Base-by-base conservation (phyloP, 2,113 vertebrate genomes). In the Thamnophis sirtalis region DNA sequence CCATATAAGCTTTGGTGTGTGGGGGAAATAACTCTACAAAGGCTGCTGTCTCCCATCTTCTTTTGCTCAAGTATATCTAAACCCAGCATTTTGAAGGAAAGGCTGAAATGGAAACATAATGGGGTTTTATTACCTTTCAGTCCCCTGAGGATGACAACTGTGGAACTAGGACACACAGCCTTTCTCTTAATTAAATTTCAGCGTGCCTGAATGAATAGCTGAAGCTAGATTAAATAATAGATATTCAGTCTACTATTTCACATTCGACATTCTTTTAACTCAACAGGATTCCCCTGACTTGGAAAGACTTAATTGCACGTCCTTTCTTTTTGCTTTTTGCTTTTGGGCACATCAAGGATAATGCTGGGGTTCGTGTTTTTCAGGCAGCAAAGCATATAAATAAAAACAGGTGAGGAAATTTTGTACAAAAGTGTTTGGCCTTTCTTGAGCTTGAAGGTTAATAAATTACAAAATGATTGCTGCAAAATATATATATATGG, bases 391-490 rank as follows among this genome's bases (percentile, higher is more conserved):
- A 86, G 93, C 80, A 68, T 91, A 93, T 93, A 85, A 93, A 93
- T 93, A 91, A 93, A 93, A 73, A 89, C 87, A 89, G 80, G 90
- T 89, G 87, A 91, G 80, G 84, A 86, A 91, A 86, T 93, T 86
- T 91, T 68, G 87, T 55, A 56, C 58, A 51, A 89, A 93, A 91
- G 55, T 33, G 56, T 91, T 89, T 93, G 93, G 90, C 93, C 80
- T 93, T 86, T 93, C 90, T 68, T 58, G 21, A 26, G 80, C 80
- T 38, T 89, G 87, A 89, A 93, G 90, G 90, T 93, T 93, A 93
- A 91, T 93, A 93, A 88, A 91, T 93, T 93, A 91, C 87, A 93
- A 93, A 93, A 93, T 48, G 87, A 86, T 91, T 89, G 93, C 80
- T 86, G 90, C 17, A 28, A 51, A 91, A 60, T 26, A 58, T 22